Evolutionary conservation across 2,797 vertebrate species (phyloP), one percentile per base, ranked within the genome.

Genomic region (Peromyscus attwateri): DNA sequence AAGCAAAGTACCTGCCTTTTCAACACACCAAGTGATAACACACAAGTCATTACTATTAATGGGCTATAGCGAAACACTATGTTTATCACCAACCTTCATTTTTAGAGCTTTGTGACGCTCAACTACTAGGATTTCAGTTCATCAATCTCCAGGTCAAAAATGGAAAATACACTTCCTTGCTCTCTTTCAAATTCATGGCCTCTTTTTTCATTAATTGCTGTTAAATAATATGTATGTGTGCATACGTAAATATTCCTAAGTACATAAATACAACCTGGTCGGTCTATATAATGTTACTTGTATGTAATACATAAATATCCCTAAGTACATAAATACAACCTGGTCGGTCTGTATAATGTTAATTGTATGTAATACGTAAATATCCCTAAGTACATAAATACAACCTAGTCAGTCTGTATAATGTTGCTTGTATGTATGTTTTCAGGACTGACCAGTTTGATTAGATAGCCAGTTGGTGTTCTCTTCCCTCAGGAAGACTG

Each of bases 101-200:
- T 95, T 95, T 40, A 57, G 71, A 81, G 14, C 6, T 84, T 95
- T 92, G 31, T 91, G 46, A n/a, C 34, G 8, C 27, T 94, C 52
- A 46, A 3, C 5, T 91, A 71, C 64, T 95, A 95, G 91, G 97
- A 85, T 37, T 0, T 40, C 43, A 55, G 91, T n/a, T 89, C 75
- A 73, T 83, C 87, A 85, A 91, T 5, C 49, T 96, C 62, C 79
- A 94, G 66, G 80, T 92, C 82, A 92, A 94, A 66, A 0, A 2
- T 16, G 2, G 43, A 94, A 97, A 96, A 31, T 82, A 85, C 0
- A 43, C 12, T 43, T 52, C 43, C 64, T 52, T 52, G 12, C 3
- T 37, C 21, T 87, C 13, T 87, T 87, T 52, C 43, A 70, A n/a
- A 70, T 87, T n/a, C 31, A n/a, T 25, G 14, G 34, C 64, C 64